Evolutionary conservation across 1,140 invertebrate genomes (phyloP), one percentile per base, ranked within the genome.

Genomic region (Drosophila malerkotliana): DNA sequence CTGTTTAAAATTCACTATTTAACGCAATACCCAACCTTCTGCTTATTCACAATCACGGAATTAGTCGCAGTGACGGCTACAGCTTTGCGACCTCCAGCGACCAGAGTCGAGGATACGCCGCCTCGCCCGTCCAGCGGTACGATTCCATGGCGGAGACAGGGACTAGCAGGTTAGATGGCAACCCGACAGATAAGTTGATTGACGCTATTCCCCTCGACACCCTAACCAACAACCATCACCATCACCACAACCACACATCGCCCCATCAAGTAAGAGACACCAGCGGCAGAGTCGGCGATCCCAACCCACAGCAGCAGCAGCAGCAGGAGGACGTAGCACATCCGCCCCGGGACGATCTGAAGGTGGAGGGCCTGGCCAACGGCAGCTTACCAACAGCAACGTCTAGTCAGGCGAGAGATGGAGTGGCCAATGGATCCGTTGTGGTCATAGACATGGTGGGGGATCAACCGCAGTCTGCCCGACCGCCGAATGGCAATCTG

Each of bases 31-130:
- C 68, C 66, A 71, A 83, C 79, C 67, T 88, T 88, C 59, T 89
- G 74, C 72, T 88, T 75, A 84, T 79, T 92, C 89, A 18, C 92
- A 71, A 76, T 34, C 24, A 24, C 53, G 60, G 66, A 58, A 94
- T 91, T 95, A 98, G 97, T 95, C 93, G 96, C 92, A 97, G 97
- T 91, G 96, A 98, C 93, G 97, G 97, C 93, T 94, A 97, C 92
- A 94, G 94, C 92, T 98, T 94, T 94, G 96, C 96, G 72, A 96
- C 97, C 91, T 94, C 96, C 74, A 95, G 96, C 90, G 95, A 96
- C 63, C 94, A 95, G 74, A 95, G 95, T 91, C 95, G 82, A 18
- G 49, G 45, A 12, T n/a, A 45, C 7, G 39, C 37, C 15, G 81
- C 91, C 92, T 44, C 51, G 8, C 45, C 55, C 28, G 85, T 90